Conservation (phyloP, 2,888 invertebrate genomes). For the Arrhopalites spinosus region DNA sequence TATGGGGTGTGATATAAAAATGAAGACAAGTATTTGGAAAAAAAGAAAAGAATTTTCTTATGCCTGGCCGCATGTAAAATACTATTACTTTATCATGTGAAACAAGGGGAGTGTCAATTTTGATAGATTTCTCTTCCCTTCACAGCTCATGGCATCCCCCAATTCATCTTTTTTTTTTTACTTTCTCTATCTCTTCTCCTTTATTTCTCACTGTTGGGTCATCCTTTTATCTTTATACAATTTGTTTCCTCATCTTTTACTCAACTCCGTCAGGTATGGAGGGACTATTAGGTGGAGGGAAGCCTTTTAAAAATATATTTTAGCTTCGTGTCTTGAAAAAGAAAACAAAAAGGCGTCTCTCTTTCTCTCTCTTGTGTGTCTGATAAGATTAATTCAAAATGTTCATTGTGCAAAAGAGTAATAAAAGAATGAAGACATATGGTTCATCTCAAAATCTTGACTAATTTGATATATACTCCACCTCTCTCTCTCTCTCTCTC, state of each 20-base stretch:
- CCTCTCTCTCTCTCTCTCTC: too few relatives aligned
- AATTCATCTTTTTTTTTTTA: background rate
- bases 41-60: background rate
- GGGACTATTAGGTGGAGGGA: too few relatives aligned
- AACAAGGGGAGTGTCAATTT: constrained; percentile 16
- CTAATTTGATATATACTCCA: too few relatives aligned
- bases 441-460: background rate
- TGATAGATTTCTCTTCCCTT: constrained; percentile 11
- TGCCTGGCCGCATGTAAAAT: too few relatives aligned
- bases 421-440: background rate
- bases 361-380: background rate
- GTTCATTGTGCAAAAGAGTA: background rate
- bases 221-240: background rate
- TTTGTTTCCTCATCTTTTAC: background rate
- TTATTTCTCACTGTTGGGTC: background rate
- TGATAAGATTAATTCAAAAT: constrained; percentile 19
- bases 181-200: background rate
- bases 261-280: background rate
- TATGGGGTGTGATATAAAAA: too few relatives aligned
- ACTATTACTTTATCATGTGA: background rate
- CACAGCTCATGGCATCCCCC: constrained; percentile 17
- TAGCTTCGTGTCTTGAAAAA: background rate
- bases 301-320: too few relatives aligned
- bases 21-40: background rate
- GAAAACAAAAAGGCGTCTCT: background rate